Percentiles rank a stretch among this genome's conserved stretches.
phyloP scores from a whole-genome alignment of 2,113 vertebrate species.

The Limanda limanda region DNA sequence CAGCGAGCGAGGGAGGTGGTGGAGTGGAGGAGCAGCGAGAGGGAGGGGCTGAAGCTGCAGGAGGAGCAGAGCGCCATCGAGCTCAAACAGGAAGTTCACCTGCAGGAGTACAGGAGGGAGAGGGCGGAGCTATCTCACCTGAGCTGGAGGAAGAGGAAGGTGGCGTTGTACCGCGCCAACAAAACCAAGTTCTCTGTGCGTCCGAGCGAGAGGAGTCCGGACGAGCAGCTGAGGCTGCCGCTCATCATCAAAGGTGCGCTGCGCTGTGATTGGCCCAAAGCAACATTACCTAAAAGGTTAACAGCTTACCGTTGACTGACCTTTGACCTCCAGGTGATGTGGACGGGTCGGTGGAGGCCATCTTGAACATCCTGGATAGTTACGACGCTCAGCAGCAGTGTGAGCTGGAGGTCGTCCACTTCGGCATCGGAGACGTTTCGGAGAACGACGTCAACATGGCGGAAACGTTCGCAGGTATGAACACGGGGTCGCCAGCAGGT shows the following conservation, averaged over 20 bases:
- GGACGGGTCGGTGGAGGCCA: conserved; percentile 92
- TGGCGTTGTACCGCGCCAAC: conserved; percentile 77
- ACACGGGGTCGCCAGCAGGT: too few relatives aligned
- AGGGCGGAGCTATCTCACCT: conserved; percentile 81
- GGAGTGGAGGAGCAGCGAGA: conserved; percentile 86
- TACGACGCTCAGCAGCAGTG: conserved; percentile 91
- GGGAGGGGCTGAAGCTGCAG: conserved; percentile 84
- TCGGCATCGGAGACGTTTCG: conserved; percentile 91
- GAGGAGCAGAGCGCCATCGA: conserved; percentile 84
- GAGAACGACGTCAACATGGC: conserved; percentile 93
- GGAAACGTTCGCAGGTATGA: conserved; percentile 87
- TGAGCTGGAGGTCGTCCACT: conserved; percentile 89
- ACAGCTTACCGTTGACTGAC: neutral
- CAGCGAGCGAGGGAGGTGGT: conserved; percentile 91
- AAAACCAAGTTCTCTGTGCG: conserved; percentile 68
- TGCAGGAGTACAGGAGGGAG: conserved; percentile 80
- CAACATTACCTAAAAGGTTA: neutral
- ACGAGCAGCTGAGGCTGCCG: conserved; percentile 74
- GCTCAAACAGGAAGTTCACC: conserved; percentile 86
- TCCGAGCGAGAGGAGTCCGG: conserved; percentile 79
- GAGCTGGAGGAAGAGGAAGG: conserved; percentile 87
- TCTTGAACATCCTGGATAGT: conserved; percentile 88
- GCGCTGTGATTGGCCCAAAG: neutral
- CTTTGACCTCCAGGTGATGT: conserved; percentile 87
- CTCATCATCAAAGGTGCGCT: conserved; percentile 91